Evolutionary conservation across 2,113 vertebrate species (phyloP).

Genomic region (Brachypodius melanocephalos): DNA sequence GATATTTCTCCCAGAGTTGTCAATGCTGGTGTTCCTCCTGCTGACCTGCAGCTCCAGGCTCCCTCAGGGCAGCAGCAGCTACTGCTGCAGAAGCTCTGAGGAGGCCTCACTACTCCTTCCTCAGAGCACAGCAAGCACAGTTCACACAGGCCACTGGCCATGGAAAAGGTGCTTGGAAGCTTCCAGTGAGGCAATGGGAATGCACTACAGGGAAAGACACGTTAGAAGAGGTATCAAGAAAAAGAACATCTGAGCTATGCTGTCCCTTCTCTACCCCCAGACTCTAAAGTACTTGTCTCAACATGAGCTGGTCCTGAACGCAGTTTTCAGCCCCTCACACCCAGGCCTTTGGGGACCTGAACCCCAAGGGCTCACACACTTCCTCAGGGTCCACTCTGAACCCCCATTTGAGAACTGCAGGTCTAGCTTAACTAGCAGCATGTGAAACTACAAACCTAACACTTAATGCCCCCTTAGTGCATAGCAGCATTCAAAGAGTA

Average conservation of each 20-base stretch:
- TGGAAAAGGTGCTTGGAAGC: conserved; percentile 4
- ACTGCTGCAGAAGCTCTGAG: neutral
- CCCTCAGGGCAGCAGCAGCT: neutral
- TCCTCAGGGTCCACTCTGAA: neutral
- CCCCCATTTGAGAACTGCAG: conserved; percentile 50
- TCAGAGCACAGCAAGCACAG: neutral
- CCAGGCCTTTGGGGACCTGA: neutral
- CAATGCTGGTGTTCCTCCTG: neutral
- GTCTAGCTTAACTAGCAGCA: conserved; percentile 56
- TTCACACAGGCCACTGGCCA: neutral
- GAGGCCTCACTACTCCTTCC: neutral
- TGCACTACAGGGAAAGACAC: neutral
- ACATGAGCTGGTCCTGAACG: neutral
- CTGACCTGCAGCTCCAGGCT: neutral
- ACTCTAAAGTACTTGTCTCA: neutral
- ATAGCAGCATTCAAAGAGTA: conserved; percentile 53
- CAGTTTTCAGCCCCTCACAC: neutral
- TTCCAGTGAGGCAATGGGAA: neutral
- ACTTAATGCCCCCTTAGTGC: conserved; percentile 56
- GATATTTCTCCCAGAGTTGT: neutral
- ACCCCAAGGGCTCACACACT: neutral
- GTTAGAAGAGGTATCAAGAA: conserved; percentile 7
- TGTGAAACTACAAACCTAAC: neutral
- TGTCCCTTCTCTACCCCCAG: neutral
- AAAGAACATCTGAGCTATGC: neutral